Conservation (phyloP, 2,797 vertebrate species). For the Mormyrus hasselquistii region DNA sequence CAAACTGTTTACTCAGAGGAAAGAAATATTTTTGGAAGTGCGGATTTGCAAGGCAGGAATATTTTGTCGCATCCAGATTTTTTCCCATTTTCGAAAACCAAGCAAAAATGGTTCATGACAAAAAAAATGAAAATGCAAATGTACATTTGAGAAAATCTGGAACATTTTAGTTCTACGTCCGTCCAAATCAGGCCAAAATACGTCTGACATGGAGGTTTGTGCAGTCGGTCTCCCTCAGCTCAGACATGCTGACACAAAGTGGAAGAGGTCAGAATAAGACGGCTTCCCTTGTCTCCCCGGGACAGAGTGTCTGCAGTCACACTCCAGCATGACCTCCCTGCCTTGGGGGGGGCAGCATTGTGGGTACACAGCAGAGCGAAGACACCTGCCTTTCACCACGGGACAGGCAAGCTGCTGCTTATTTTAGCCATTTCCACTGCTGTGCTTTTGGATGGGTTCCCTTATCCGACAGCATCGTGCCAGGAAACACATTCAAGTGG, state of each 20-base stretch:
- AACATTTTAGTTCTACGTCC: background rate
- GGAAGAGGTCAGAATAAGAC: background rate
- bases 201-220: background rate
- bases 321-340: background rate
- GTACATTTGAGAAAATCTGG: too few relatives aligned
- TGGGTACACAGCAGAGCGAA: background rate
- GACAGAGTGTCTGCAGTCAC: background rate
- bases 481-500: background rate
- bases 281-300: background rate
- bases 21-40: slow-evolving; percentile 52
- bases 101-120: background rate
- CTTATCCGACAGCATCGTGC: background rate
- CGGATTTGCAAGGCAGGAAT: slow-evolving; percentile 50
- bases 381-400: background rate
- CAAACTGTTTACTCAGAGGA: slow-evolving; percentile 59
- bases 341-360: background rate
- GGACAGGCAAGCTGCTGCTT: background rate
- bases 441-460: background rate
- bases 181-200: background rate
- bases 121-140: background rate
- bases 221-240: background rate
- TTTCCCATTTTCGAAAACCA: slow-evolving; percentile 16
- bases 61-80: slow-evolving; percentile 54
- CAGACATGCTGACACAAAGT: background rate
- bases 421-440: background rate